Conservation (phyloP, 2,797 vertebrate species). For the Lutjanus campechanus region DNA sequence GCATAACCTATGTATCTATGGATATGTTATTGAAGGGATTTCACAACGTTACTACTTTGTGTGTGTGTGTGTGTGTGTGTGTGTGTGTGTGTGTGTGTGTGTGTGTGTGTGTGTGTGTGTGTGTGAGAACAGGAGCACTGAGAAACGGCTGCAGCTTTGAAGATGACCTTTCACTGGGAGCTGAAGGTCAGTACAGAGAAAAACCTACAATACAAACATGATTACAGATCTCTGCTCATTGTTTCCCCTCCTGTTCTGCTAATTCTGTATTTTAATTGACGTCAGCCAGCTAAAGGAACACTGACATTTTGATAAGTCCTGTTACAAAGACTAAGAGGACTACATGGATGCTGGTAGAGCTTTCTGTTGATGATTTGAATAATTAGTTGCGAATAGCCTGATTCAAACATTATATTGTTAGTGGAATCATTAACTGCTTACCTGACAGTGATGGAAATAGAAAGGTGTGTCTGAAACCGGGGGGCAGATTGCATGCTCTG, state of each 20-base stretch:
- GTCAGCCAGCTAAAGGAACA: background rate
- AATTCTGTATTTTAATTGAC: constrained; percentile 18
- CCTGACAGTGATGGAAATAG: background rate
- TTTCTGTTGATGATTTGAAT: background rate
- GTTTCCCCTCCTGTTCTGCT: constrained; percentile 39
- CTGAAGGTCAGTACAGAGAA: constrained; percentile 90
- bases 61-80: constrained; percentile 8
- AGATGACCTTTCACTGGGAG: constrained; percentile 98
- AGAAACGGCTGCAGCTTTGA: constrained; percentile 98
- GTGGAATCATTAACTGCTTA: background rate
- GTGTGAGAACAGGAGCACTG: constrained; percentile 75
- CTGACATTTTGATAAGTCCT: constrained; percentile 29
- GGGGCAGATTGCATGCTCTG: background rate
- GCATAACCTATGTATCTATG: background rate
- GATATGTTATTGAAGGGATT: constrained; percentile 8
- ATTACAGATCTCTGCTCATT: constrained; percentile 61
- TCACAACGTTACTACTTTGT: constrained; percentile 8
- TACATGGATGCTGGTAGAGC: background rate
- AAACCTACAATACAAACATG: constrained; percentile 53
- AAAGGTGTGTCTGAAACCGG: background rate
- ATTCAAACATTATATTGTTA: background rate
- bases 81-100: constrained; percentile 44
- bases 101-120: constrained; percentile 27
- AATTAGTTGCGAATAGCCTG: background rate
- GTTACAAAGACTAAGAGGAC: background rate